Base-by-base conservation (phyloP, 2,113 vertebrate genomes). In the Peucedramus taeniatus region DNA sequence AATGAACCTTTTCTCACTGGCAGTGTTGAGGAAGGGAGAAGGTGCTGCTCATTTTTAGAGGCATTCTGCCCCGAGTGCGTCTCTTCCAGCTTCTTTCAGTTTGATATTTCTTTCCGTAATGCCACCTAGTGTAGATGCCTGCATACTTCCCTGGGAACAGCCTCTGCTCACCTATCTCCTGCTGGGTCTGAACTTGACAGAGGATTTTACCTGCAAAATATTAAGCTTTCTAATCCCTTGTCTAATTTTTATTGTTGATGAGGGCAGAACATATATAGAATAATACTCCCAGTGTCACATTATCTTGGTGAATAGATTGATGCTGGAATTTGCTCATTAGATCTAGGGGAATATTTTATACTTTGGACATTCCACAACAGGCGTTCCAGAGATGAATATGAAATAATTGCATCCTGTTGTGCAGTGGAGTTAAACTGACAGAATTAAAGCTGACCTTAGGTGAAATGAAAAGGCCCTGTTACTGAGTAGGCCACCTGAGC, bases 41-140 rank as follows among this genome's bases (percentile, higher is more conserved):
- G 85, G 40, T 26, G 28, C 44, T 64, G 78, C 83, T 91, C 3
- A 0, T 76, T 96, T 82, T 78, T 31, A 57, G 57, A 93, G 54
- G 33, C 72, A 1, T 56, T 54, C 49, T 45, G 61, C 89, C 68
- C 42, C 5, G 59, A 23, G 51, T 37, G 31, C 75, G 80, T 50
- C 47, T 88, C 45, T 40, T 61, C 20, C 79, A 37, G 64, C 86
- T 63, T 37, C 93, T 87, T 68, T 92, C 27, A 44, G 50, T 75
- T 83, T 33, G 78, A 66, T 39, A 51, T 79, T 95, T 83, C 96
- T 94, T 95, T 95, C 75, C 88, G 6, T 93, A 94, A 78, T 96
- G 96, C 96, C 96, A 96, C 96, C 96, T 97, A 97, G 90, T 95
- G 97, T 97, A 96, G 93, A 92, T 88, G 75, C n/a, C 57, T 68